Conservation (phyloP, 1,140 invertebrate genomes). For the Colletes latitarsis region DNA sequence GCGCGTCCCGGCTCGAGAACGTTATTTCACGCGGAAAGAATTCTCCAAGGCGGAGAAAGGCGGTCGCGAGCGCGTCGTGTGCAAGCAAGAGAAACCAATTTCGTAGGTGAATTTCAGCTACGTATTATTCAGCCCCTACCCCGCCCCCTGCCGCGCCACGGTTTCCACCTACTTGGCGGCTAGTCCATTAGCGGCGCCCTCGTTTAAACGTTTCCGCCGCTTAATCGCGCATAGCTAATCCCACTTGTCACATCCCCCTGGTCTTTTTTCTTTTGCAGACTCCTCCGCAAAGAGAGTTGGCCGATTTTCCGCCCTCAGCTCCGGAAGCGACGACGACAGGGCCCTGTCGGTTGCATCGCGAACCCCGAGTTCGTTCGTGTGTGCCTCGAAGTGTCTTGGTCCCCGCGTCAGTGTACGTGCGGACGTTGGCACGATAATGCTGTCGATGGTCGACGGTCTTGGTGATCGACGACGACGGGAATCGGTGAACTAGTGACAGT, state of each 20-base stretch:
- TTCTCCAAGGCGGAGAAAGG: slow-evolving; percentile 26
- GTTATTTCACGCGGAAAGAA: slow-evolving; percentile 1
- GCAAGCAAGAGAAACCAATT: slow-evolving; percentile 49
- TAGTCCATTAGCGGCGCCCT: slow-evolving; percentile 69
- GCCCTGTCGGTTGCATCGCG: neutral
- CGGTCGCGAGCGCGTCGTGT: slow-evolving; percentile 7
- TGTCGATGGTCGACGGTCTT: slow-evolving; percentile 28
- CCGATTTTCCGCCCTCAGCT: slow-evolving; percentile 7
- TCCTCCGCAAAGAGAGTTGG: slow-evolving; percentile 13
- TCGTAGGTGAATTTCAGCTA: slow-evolving; percentile 57
- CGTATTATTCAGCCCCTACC: slow-evolving; percentile 49
- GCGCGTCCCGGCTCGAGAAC: neutral
- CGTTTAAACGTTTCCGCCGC: slow-evolving; percentile 70
- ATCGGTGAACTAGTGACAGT: slow-evolving; percentile 46
- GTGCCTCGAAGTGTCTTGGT: neutral
- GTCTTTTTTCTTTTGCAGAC: slow-evolving; percentile 55
- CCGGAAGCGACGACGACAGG: slow-evolving; percentile 17
- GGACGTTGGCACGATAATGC: slow-evolving; percentile 29
- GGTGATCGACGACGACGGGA: slow-evolving; percentile 43
- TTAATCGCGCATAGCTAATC: slow-evolving; percentile 73
- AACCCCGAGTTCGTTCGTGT: slow-evolving; percentile 7
- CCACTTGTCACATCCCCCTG: slow-evolving; percentile 57
- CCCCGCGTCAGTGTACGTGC: slow-evolving; percentile 12
- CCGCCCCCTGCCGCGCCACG: slow-evolving; percentile 27
- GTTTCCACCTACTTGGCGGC: slow-evolving; percentile 52